Evolutionary conservation across 2,888 invertebrate species (phyloP).

Genomic region (Ditula angustiorana): DNA sequence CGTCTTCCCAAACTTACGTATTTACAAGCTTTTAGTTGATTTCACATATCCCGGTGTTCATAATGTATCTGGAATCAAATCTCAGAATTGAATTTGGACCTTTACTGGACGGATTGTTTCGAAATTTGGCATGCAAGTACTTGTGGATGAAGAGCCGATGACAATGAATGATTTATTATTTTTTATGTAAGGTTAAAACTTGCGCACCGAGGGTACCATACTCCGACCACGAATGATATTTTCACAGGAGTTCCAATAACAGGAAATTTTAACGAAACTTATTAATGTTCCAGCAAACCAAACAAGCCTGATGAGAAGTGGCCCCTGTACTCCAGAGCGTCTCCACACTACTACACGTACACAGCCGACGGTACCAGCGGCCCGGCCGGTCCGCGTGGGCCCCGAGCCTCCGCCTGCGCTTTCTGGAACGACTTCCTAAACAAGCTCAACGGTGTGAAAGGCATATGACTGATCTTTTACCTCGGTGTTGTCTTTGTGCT

Average conservation of each 20-base stretch:
- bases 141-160: too few species aligned
- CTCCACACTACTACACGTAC: slow-evolving; percentile 95
- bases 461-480: slow-evolving; percentile 36
- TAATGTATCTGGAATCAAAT: too few species aligned
- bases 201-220: too few species aligned
- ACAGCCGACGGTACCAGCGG: slow-evolving; percentile 91
- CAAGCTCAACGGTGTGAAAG: slow-evolving; percentile 89
- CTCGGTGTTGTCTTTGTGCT: slow-evolving; percentile 33
- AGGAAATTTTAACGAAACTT: not conserved
- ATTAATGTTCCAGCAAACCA: slow-evolving; percentile 80
- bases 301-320: slow-evolving; percentile 91
- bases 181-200: too few species aligned
- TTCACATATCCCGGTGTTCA: too few species aligned
- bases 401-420: slow-evolving; percentile 94
- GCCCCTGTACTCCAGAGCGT: slow-evolving; percentile 94
- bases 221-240: too few species aligned
- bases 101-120: too few species aligned
- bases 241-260: not conserved
- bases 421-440: slow-evolving; percentile 99
- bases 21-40: too few species aligned
- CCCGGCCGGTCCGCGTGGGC: slow-evolving; percentile 88
- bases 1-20: too few species aligned
- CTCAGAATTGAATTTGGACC: too few species aligned
- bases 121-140: too few species aligned
- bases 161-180: too few species aligned